Base-by-base conservation (phyloP, 2,797 vertebrate genomes). In the Sebastiscus tertius region DNA sequence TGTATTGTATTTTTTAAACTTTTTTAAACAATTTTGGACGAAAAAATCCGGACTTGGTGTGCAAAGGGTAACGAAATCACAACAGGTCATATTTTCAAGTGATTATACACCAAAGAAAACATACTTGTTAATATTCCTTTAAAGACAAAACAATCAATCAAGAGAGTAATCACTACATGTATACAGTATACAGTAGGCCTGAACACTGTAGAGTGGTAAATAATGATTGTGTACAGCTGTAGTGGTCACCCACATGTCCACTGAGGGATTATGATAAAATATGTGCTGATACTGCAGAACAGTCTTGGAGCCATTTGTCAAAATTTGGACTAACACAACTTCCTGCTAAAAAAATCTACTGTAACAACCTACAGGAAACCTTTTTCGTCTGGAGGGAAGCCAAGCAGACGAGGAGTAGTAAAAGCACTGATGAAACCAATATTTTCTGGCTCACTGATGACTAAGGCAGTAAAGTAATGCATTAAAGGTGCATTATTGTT, bases 401-500 rank as follows among this genome's bases (percentile, higher is more conserved):
- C 81, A 83, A 73, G 79, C 69, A 86, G 85, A 81, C 49, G 8
- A 79, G 78, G 86, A 80, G 77, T 69, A 81, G 75, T 85, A 82
- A 87, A 87, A 91, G 67, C 78, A 73, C 81, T 64, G 49, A 87
- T 80, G 72, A 82, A 84, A 74, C 64, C 68, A 64, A 75, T 75
- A 67, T 76, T 87, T 70, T 82, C 79, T 66, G 62, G 6, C 73
- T 65, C 64, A 52, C 80, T 87, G 74, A 89, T 88, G 84, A 85
- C 74, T 82, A 16, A 80, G 69, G 78, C 73, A 75, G 66, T 81
- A 81, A 83, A 84, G 71, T 70, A 80, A 87, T 81, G 87, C 81
- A 93, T 90, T 91, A 90, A 90, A 85, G 81, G 82, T 87, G 81
- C 86, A 88, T 92, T 91, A 92, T 69, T 80, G 79, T 42, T 89